Evolutionary conservation across 2,888 invertebrate genomes (phyloP).

Genomic region (Strigamia crassipes): DNA sequence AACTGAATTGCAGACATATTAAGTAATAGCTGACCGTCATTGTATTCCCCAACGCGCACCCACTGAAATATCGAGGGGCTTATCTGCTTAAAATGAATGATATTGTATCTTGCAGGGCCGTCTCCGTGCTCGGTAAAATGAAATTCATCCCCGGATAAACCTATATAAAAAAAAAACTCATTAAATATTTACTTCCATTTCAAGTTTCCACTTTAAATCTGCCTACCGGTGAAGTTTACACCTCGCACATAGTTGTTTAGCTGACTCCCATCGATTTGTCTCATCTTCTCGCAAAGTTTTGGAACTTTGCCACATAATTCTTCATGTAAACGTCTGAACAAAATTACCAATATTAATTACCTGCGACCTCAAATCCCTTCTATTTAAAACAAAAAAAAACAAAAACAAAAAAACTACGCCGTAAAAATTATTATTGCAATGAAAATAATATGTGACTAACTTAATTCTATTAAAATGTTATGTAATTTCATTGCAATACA

Average conservation of each 20-base stretch:
- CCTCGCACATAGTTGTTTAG: conserved; percentile 80
- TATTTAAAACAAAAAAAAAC: neutral
- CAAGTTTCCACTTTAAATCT: neutral
- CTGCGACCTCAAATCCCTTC: neutral
- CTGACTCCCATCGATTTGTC: conserved; percentile 84
- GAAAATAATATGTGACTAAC: too few species aligned
- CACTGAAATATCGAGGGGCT: conserved; percentile 75
- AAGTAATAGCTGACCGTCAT: conserved; percentile 78
- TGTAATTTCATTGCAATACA: too few species aligned
- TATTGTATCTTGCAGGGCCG: conserved; percentile 92
- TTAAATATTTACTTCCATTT: neutral
- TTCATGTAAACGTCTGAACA: conserved; percentile 79
- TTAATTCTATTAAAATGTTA: too few species aligned
- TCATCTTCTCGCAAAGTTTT: conserved; percentile 86
- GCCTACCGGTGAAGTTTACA: conserved; percentile 84
- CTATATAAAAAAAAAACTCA: conserved; percentile 61
- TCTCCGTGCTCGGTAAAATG: conserved; percentile 88
- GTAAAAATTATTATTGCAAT: neutral
- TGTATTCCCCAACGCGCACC: conserved; percentile 85
- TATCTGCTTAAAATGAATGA: conserved; percentile 90
- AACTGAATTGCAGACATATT: conserved; percentile 83
- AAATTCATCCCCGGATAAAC: conserved; percentile 86
- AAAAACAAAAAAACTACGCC: too few species aligned
- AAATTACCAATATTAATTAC: conserved; percentile 50
- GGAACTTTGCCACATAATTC: conserved; percentile 74